phyloP scores from a whole-genome alignment of 1,140 invertebrate species.

The Linepithema humile region DNA sequence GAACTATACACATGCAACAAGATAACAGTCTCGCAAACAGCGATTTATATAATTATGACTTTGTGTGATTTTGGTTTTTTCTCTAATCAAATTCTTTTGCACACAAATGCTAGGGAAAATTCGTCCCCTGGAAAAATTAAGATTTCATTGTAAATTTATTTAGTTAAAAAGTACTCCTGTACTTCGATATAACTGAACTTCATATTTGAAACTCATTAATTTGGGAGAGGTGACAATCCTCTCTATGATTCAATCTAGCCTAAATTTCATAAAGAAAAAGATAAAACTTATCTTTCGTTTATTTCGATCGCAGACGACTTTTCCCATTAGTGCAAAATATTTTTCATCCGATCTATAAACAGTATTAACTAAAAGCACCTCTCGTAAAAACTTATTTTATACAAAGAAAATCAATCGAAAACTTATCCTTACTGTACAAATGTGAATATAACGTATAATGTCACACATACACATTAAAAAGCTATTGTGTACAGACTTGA shows the following conservation, averaged over 20 bases:
- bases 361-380: constrained; percentile 79
- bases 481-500: constrained; percentile 46
- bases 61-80: constrained; percentile 10
- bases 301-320: background rate
- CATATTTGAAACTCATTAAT: background rate
- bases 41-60: constrained; percentile 61
- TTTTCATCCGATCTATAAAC: constrained; percentile 72
- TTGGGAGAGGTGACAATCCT: background rate
- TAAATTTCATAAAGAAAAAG: background rate
- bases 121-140: constrained; percentile 68
- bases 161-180: constrained; percentile 13
- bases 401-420: constrained; percentile 57
- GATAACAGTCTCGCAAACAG: constrained; percentile 58
- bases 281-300: background rate
- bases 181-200: background rate
- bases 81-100: constrained; percentile 22
- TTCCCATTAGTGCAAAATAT: constrained; percentile 31
- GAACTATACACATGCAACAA: constrained; percentile 64
- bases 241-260: background rate
- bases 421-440: constrained; percentile 1
- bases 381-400: constrained; percentile 66
- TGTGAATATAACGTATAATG: constrained; percentile 44
- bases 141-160: constrained; percentile 50
- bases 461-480: constrained; percentile 8
- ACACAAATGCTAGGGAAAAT: constrained; percentile 57